Conservation (phyloP, 2,888 invertebrate species). For the Bimastos eiseni region DNA sequence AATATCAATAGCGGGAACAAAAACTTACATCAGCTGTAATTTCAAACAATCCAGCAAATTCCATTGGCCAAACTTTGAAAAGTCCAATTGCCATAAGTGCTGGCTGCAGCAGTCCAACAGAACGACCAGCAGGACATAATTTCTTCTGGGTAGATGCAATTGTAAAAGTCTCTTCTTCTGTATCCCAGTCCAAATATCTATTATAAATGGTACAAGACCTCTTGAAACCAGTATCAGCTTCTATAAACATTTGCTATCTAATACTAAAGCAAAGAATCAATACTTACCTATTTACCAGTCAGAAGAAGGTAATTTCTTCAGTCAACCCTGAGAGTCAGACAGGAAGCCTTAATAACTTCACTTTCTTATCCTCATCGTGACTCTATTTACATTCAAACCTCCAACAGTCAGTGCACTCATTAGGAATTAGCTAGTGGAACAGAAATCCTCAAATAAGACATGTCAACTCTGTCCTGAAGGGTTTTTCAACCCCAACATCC, state of each 20-base stretch:
- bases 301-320: background rate
- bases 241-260: background rate
- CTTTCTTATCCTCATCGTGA: background rate
- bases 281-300: background rate
- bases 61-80: background rate
- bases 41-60: constrained; percentile 10
- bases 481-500: background rate
- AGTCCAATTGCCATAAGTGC: constrained; percentile 14
- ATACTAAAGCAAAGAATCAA: background rate
- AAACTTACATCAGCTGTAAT: background rate
- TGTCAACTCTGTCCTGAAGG: background rate
- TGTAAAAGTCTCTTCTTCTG: constrained; percentile 5
- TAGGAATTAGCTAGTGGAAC: background rate
- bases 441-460: background rate
- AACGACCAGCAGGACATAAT: background rate
- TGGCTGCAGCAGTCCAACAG: background rate
- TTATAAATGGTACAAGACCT: background rate
- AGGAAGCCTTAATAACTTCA: background rate
- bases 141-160: constrained; percentile 23
- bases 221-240: background rate
- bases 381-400: background rate
- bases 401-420: background rate
- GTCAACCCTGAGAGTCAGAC: background rate
- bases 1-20: background rate
- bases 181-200: constrained; percentile 24